Base-by-base conservation (phyloP, 1,140 invertebrate species). In the Drusus annulatus region DNA sequence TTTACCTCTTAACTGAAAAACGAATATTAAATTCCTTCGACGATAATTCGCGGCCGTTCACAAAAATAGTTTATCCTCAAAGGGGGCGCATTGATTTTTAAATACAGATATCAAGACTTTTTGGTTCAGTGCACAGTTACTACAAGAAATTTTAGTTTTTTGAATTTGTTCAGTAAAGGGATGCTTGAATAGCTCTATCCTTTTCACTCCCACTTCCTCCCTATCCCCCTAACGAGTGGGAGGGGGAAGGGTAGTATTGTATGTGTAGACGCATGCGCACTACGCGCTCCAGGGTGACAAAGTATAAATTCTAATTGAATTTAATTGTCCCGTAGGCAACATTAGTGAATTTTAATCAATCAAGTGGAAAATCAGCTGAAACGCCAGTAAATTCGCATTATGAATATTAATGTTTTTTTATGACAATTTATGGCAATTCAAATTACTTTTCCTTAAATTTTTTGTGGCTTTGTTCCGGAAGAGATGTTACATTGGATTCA, bases 261-360 rank as follows among this genome's bases (percentile, higher is more conserved):
- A 71, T 80, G 75, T 80, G 78, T 74, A 28, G 80, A 76, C 65
- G 71, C 81, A 71, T 75, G 81, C 81, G 81, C 81, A 83, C 28
- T 76, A 23, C 62, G 8, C 19, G 21, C 21, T 28, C n/a, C 50
- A 71, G 68, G 68, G 68, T 52, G 45, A 51, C 68, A 51, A 69
- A 54, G 45, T 17, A 76, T 50, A 76, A 54, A 23, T 71, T 71
- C 68, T 71, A 71, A 71, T 52, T 51, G 36, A 71, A 71, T 71
- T 71, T 71, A 71, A 65, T 52, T 51, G 68, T 71, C 68, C 45
- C 68, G 17, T 19, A 71, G 68, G 68, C 21, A 71, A 21, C 50
- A 71, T 71, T 52, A 71, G 68, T 51, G 17, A 52, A 52, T 52
- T 71, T 71, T 51, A 71, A 71, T 71, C 68, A 71, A 71, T 71